phyloP scores from a whole-genome alignment of 92 coral and sea anemone species.

The Diadumene lineata region DNA sequence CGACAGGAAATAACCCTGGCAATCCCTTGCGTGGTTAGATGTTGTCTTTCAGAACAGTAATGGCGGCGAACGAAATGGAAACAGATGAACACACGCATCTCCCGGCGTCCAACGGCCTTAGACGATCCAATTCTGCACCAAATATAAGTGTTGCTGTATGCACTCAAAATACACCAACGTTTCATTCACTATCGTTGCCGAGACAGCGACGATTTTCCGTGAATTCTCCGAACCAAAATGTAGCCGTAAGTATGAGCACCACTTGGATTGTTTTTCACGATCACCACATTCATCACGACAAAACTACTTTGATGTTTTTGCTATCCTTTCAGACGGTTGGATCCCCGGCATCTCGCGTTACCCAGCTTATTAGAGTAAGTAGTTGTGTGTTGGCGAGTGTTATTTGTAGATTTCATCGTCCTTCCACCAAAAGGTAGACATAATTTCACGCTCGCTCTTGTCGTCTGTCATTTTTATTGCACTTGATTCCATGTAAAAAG shows the following conservation, averaged over 20 bases:
- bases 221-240: constrained; percentile 26
- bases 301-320: constrained; percentile 2
- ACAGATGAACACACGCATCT: constrained; percentile 90
- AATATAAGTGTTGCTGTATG: constrained; percentile 95
- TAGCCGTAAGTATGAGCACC: constrained; percentile 12
- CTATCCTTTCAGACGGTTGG: constrained; percentile 48
- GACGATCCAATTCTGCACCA: constrained; percentile 99
- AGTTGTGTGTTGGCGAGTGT: too few relatives aligned
- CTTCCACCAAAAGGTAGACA: too few relatives aligned
- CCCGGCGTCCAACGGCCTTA: constrained; percentile 79
- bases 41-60: constrained; percentile 64
- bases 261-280: neutral
- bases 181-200: constrained; percentile 65
- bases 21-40: constrained; percentile 91
- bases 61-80: constrained; percentile 99
- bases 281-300: neutral
- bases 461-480: neutral
- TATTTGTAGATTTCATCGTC: too few relatives aligned
- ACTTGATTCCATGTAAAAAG: neutral
- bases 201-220: constrained; percentile 96
- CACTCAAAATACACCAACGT: constrained; percentile 71
- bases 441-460: neutral
- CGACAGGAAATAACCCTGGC: constrained; percentile 60
- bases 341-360: constrained; percentile 95
- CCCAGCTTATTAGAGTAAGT: constrained; percentile 82